Percentiles rank a stretch among this genome's conserved stretches.
Conservation (phyloP, 1,140 invertebrate species). For the Hypothenemus hampei region DNA sequence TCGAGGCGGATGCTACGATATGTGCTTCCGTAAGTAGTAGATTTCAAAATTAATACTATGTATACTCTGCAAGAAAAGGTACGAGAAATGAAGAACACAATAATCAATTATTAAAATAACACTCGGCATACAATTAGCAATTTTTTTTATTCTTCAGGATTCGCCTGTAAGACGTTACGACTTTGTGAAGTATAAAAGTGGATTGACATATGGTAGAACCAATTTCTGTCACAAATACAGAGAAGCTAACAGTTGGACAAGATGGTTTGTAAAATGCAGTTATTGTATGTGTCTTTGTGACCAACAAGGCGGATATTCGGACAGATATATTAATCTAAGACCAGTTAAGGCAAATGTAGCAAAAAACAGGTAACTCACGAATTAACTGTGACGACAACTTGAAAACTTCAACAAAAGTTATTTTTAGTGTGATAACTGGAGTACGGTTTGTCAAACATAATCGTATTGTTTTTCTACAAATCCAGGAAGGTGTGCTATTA, state of each 20-base stretch:
- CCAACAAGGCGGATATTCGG: not conserved
- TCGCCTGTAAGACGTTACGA: not conserved
- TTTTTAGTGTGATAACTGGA: slow-evolving; percentile 72
- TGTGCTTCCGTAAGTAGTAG: slow-evolving; percentile 60
- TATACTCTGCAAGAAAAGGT: too few relatives aligned
- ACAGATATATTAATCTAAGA: not conserved
- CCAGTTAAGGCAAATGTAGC: not conserved
- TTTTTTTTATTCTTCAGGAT: not conserved
- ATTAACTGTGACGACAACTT: too few relatives aligned
- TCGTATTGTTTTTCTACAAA: slow-evolving; percentile 69
- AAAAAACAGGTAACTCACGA: not conserved
- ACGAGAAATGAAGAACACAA: too few relatives aligned
- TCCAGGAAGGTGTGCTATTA: slow-evolving; percentile 64
- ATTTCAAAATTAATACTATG: not conserved
- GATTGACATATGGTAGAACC: not conserved
- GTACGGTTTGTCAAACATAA: slow-evolving; percentile 64
- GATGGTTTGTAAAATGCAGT: not conserved
- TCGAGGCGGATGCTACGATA: slow-evolving; percentile 77
- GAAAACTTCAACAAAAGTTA: too few relatives aligned
- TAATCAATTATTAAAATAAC: not conserved
- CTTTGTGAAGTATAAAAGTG: not conserved
- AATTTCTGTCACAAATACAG: not conserved
- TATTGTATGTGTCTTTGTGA: not conserved
- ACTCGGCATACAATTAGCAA: not conserved
- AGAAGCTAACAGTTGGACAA: not conserved